A percentile compares a stretch with the other conserved stretches of the same genome.
Conservation (phyloP, 2,888 invertebrate genomes). For the Parapristionchus giblindavisi region DNA sequence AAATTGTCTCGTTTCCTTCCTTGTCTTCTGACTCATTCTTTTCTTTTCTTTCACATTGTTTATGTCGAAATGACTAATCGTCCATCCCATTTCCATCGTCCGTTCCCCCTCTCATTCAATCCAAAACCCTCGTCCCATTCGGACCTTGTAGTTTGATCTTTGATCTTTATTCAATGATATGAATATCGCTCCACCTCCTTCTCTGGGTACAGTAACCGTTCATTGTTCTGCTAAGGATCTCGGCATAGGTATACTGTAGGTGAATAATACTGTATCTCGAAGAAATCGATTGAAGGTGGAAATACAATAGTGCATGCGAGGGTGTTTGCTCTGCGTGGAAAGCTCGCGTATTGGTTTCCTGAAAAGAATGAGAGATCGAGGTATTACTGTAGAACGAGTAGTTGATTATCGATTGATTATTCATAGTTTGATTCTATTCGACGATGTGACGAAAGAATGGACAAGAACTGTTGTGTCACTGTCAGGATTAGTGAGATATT, state of each 20-base stretch:
- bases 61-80: no score
- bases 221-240: slow-evolving; percentile 17
- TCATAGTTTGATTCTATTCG: slow-evolving; percentile 17
- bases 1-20: no score
- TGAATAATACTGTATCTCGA: no score
- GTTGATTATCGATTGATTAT: not conserved
- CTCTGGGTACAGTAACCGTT: slow-evolving; percentile 3
- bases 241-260: not conserved
- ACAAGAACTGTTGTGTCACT: not conserved
- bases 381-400: not conserved
- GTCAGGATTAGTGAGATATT: slow-evolving; percentile 10
- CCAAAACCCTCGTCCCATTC: no score
- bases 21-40: no score
- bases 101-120: no score
- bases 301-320: not conserved
- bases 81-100: no score
- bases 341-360: slow-evolving; percentile 31
- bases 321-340: slow-evolving; percentile 8
- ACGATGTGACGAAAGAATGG: slow-evolving; percentile 18
- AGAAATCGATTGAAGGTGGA: not conserved
- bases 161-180: no score
- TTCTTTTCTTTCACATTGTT: no score
- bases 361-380: slow-evolving; percentile 11
- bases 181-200: not conserved
- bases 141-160: no score